A percentile compares a stretch with the other conserved stretches of the same genome.
These are phyloP conservation scores for Platichthys stellatus DNA, from an alignment of 2,113 vertebrate species.

Conservation along the genomic window DNA sequence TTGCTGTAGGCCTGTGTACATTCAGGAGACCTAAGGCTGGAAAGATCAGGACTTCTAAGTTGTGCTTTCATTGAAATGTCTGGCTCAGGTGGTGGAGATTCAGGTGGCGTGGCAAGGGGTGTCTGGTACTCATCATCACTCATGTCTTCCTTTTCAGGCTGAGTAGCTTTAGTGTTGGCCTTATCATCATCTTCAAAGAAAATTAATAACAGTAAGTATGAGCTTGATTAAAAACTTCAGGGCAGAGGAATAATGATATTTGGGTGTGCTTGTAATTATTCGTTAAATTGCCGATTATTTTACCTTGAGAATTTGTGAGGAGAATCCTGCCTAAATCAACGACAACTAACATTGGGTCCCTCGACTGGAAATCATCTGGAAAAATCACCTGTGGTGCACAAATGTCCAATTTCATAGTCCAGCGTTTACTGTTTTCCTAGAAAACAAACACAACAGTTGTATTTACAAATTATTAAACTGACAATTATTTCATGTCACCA, in stretches of 20 bases:
- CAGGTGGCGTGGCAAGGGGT: constrained; percentile 92
- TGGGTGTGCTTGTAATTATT: neutral
- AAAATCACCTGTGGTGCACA: constrained; percentile 98
- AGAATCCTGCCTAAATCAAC: constrained; percentile 96
- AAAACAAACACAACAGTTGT: constrained; percentile 2
- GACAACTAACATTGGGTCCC: constrained; percentile 92
- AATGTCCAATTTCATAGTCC: constrained; percentile 96
- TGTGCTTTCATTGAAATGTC: constrained; percentile 69
- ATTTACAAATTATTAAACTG: neutral
- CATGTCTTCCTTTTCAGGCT: constrained; percentile 85
- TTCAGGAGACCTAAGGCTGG: constrained; percentile 75
- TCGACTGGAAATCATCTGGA: constrained; percentile 94
- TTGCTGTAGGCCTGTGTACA: constrained; percentile 82
- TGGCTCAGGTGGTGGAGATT: constrained; percentile 87
- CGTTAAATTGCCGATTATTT: neutral
- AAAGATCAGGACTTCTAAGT: constrained; percentile 65
- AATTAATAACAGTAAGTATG: neutral
- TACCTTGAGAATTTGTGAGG: constrained; percentile 96
- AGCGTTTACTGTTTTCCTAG: constrained; percentile 94
- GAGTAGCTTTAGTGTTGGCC: constrained; percentile 72
- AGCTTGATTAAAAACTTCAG: neutral
- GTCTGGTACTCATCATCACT: constrained; percentile 98
- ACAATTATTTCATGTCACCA: neutral
- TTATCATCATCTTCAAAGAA: constrained; percentile 80
- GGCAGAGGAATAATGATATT: neutral